Evolutionary conservation across 2,888 invertebrate genomes (phyloP), one percentile per base, ranked within the genome.

Genomic region (Stomorhina lunata): DNA sequence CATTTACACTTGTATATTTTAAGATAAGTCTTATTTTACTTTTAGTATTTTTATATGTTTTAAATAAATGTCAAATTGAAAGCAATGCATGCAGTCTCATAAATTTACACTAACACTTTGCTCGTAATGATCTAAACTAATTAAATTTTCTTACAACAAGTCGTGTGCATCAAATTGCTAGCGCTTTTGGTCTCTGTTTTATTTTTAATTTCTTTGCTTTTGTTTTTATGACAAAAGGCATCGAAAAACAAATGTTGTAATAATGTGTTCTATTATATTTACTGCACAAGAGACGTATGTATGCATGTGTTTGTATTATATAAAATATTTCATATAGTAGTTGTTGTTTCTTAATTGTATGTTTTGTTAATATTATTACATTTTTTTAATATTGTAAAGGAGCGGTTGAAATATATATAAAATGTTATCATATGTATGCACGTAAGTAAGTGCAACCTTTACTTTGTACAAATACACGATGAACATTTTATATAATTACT

Each of bases 401-500:
- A 50, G 72, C 37, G 34, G 48, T 43, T n/a, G n/a, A 17, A 17
- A 43, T 37, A 34, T 32, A 25, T 48, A 12, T 43, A 17, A 15
- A 10, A 48, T 57, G 55, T 57, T n/a, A n/a, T n/a, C n/a, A n/a
- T n/a, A 15, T 27, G 32, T 17, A 27, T 34, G 10, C 25, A 40
- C 25, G n/a, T 37, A 3, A 32, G 7, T 25, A 2, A 34, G n/a
- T n/a, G n/a, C n/a, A n/a, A n/a, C n/a, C n/a, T n/a, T n/a, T 63
- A 2, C 10, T 66, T 59, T 59, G n/a, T 48, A 29, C 12, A 40
- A 48, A 50, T 40, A 63, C 29, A 65, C 79, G 68, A 73, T 82
- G 75, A 57, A 80, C 76, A 68, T 48, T 80, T 76, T 37, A 43
- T 72, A 73, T 77, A 83, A 83, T 83, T 83, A 80, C 76, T 68